Percentiles rank a stretch among this genome's conserved stretches.
Conservation (phyloP, 1,140 invertebrate species). For the Elysia chlorotica region DNA sequence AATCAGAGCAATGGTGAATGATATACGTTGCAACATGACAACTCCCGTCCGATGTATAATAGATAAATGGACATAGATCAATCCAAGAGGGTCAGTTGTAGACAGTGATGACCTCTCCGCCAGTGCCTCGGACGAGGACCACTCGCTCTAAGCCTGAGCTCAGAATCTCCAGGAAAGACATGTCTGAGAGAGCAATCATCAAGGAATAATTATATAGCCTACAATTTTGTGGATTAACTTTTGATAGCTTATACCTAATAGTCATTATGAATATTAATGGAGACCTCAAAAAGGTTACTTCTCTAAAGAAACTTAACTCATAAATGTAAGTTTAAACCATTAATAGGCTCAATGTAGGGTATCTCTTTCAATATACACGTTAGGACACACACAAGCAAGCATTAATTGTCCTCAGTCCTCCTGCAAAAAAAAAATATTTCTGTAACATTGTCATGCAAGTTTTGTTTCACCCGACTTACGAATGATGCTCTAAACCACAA, state of each 20-base stretch:
- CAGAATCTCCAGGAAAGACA: conserved; percentile 98
- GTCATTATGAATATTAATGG: neutral
- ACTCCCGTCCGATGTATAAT: too few species aligned
- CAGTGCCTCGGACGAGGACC: conserved; percentile 95
- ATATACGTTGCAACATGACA: too few species aligned
- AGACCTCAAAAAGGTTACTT: neutral
- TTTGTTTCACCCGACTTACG: neutral
- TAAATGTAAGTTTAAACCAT: neutral
- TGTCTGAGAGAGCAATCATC: conserved; percentile 72
- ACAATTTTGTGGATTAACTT: neutral
- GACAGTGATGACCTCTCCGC: conserved; percentile 98
- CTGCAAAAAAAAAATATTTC: neutral
- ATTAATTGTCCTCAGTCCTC: too few species aligned
- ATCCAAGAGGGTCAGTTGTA: conserved; percentile 72
- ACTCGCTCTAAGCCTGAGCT: conserved; percentile 96
- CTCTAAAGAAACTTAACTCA: neutral
- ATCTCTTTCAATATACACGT: too few species aligned
- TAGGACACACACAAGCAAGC: too few species aligned
- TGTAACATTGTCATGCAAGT: neutral
- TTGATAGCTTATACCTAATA: neutral
- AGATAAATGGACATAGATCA: too few species aligned
- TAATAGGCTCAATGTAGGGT: too few species aligned
- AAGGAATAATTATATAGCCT: neutral
- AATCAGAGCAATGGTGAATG: too few species aligned
- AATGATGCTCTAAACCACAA: neutral